Conservation (phyloP, 2,113 vertebrate species). For the Erythrocebus patas region DNA sequence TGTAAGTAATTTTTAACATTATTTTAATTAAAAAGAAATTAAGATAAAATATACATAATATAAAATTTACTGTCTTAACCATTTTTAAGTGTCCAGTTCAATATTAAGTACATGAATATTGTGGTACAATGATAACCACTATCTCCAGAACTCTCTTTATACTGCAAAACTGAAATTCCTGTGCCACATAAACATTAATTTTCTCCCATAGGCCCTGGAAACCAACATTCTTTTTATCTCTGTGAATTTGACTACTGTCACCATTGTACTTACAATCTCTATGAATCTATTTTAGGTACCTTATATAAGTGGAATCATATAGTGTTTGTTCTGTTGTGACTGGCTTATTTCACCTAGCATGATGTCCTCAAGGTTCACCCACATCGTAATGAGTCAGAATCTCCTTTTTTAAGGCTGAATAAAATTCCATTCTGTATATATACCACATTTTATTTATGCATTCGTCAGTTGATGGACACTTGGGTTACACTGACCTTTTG, state of each 20-base stretch:
- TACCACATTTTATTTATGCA: background rate
- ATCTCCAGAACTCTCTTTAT: background rate
- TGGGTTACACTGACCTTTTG: background rate
- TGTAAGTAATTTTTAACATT: conserved; percentile 85
- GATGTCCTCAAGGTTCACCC: background rate
- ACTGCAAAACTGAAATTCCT: background rate
- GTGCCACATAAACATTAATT: background rate
- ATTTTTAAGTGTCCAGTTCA: background rate
- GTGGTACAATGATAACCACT: background rate
- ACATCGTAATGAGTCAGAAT: background rate
- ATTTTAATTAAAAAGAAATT: background rate
- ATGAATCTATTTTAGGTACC: background rate
- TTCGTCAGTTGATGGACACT: background rate
- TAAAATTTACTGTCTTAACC: background rate
- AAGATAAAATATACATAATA: background rate
- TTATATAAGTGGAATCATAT: background rate
- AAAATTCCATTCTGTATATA: background rate
- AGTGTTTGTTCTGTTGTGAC: background rate
- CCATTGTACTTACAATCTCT: background rate
- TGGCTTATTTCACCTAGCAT: background rate
- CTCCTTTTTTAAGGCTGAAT: background rate
- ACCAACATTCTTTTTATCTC: background rate
- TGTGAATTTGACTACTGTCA: background rate
- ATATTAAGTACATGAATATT: background rate
- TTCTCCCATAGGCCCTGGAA: background rate